Base-by-base conservation (phyloP, 2,888 invertebrate genomes). In the Amiota mariae region DNA sequence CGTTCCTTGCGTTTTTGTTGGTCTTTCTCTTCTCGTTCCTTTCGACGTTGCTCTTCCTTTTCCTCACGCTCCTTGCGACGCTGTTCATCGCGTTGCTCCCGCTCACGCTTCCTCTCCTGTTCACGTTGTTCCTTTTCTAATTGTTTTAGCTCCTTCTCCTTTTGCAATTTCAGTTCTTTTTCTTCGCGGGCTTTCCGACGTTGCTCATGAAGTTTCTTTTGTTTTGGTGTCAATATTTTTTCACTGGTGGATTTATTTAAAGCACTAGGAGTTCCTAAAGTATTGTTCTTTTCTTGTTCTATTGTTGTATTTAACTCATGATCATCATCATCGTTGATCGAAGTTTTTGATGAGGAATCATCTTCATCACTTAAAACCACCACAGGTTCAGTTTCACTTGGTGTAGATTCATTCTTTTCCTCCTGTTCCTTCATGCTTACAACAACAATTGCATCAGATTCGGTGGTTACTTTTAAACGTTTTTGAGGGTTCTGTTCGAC, bases 31-130 rank as follows among this genome's bases (percentile, higher is more conserved):
- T 87, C 88, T 48, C 82, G 82, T 46, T 81, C 81, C 64, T 83
- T 85, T 4, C 85, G 80, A 72, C 83, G 84, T 63, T 86, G 87
- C 73, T 87, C 87, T 64, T 87, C 86, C 71, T 86, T 85, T 0
- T 67, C 66, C 18, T 67, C 66, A 48, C 90, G 90, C 75, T 92
- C 91, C 73, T 82, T 85, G 82, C 90, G 82, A 46, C 90, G 82
- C 80, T 90, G 91, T 72, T 91, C 91, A 81, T 90, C 91, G 73
- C 89, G 90, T 75, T 90, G 90, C 75, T 91, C 90, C 73, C 90
- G 91, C 72, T 92, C 90, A 15, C 78, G 77, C 66, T 86, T 87
- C 73, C 76, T 82, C 10, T 79, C 83, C 71, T 85, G 82, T 64
- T 88, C 87, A 48, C 82, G 83, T 57, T 85, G 84, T 68, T 89